Base-by-base conservation (phyloP, 2,113 vertebrate genomes). In the Gasterosteus aculeatus region DNA sequence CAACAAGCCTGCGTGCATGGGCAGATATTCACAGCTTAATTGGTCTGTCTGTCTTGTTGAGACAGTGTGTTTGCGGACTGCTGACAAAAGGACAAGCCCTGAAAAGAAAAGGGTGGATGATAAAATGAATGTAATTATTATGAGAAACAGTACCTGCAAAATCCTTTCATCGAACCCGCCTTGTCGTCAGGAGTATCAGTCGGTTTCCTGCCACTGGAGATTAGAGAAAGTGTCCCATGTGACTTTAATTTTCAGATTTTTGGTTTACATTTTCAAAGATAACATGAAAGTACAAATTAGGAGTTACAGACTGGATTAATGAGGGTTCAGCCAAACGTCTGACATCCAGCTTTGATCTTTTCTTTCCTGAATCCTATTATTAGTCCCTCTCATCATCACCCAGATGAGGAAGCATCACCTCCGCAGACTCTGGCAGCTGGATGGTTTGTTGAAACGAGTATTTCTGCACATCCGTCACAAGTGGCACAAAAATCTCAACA, bases 141-240 rank as follows among this genome's bases (percentile, higher is more conserved):
- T 42, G 16, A 67, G 15, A 29, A 72, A 78, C 42, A 78, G 16
- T 61, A 33, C 51, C 61, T n/a, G 3, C 10, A 58, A 72, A 59
- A 38, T 33, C n/a, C 35, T 69, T 75, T 79, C 33, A 53, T 51
- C 46, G 60, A 58, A 62, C 71, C n/a, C 61, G 12, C 33, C 77
- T 69, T 87, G 69, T 75, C 69, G 78, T 58, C 38, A 31, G 60
- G 41, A 31, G 69, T 16, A 12, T 41, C 49, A 4, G 4, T 72
- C 63, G 66, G 78, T 49, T 74, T 78, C 54, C 44, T 79, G 60
- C 47, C 39, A 60, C 87, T 94, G 95, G 94, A 95, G 80, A 92
- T 96, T 80, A 95, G 94, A 89, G 93, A 95, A 70, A 95, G 94
- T 75, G 90, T 95, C 74, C 93, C 94, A 26, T 93, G 94, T 85